Base-by-base conservation (phyloP, 2,888 invertebrate species). In the Clivina fossor region DNA sequence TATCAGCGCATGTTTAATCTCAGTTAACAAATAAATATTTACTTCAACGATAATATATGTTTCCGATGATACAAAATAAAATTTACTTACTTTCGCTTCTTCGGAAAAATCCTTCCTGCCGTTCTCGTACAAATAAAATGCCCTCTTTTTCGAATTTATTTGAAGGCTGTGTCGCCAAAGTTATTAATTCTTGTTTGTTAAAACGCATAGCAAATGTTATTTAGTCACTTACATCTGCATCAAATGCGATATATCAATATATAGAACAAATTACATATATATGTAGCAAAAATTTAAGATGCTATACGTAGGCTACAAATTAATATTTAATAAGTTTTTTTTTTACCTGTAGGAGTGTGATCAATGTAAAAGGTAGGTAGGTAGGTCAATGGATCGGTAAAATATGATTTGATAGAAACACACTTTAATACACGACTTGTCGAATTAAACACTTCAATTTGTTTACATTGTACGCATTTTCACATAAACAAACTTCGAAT, bases 81-180 rank as follows among this genome's bases (percentile, higher is more conserved):
- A 33, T 19, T 48, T 58, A 79, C 83, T 81, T 77, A 94, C 95
- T 91, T 83, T 94, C 94, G 61, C 89, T 83, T 72, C 90, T 84
- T 62, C 93, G 84, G 77, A 96, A 94, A 74, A 94, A 88, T 56
- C 93, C 88, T 71, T 95, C 95, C 68, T 92, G 92, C 61, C 88
- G 84, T 72, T 95, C 94, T 65, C 88, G 86, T 56, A 95, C 81
- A 61, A 86, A 84, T 58, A 96, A 78, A 60, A 90, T 82, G 55
- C 95, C 95, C 78, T 95, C 94, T 68, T 90, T 91, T 72, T 95
- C 93, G 73, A 93, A 94, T 74, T 88, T 89, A 65, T 88, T 88
- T 7, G 88, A 85, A 35, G 89, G 87, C 75, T 93, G 92, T 54
- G 88, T 86, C 59, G 93, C 93, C 72, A 95, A 76, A 53, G 88